Evolutionary conservation across 2,113 vertebrate species (phyloP).

Genomic region (Danio rerio): DNA sequence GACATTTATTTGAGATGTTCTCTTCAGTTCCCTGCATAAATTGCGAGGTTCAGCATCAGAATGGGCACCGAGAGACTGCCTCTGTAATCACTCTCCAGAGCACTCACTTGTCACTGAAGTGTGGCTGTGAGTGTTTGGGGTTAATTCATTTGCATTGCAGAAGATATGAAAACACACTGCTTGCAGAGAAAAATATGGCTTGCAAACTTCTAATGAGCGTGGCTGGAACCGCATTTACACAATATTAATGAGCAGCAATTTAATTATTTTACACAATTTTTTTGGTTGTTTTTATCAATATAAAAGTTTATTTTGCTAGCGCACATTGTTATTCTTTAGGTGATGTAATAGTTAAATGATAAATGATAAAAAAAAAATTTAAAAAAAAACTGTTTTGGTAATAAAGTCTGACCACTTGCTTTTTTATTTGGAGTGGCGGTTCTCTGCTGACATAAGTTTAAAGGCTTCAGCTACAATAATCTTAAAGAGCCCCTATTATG

Average conservation of each 20-base stretch:
- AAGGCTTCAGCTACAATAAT: too few relatives aligned
- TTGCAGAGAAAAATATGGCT: background rate
- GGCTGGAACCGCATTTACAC: background rate
- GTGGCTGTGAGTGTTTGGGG: background rate
- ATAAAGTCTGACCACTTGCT: too few relatives aligned
- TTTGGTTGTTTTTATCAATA: too few relatives aligned
- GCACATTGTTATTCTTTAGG: too few relatives aligned
- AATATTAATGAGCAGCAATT: background rate
- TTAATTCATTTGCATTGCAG: background rate
- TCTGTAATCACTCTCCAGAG: constrained; percentile 11
- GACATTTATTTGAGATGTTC: background rate
- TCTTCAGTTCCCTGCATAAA: background rate
- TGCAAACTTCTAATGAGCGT: background rate
- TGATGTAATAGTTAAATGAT: too few relatives aligned
- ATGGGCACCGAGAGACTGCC: background rate
- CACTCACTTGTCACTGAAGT: constrained; percentile 12
- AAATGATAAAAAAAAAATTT: too few relatives aligned
- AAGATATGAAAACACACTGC: background rate
- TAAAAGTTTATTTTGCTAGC: too few relatives aligned
- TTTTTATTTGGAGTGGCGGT: too few relatives aligned
- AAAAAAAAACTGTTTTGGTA: too few relatives aligned
- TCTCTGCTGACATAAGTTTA: too few relatives aligned
- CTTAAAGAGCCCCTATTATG: too few relatives aligned
- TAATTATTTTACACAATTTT: background rate
- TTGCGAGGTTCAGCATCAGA: background rate